These are phyloP conservation scores for Pangasius larnaudii DNA, from an alignment of 2,797 vertebrate genomes.

Conservation along the genomic window DNA sequence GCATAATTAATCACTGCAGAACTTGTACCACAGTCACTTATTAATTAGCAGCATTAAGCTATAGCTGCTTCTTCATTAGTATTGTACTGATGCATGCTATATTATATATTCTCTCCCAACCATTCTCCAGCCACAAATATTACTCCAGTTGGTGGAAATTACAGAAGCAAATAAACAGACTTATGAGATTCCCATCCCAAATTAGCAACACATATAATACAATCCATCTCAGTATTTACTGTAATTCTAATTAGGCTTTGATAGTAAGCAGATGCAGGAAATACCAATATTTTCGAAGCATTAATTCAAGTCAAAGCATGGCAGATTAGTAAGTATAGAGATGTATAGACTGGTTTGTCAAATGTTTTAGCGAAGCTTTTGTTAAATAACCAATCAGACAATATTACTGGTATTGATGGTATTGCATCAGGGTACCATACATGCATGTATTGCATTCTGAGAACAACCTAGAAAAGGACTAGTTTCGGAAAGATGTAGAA, in stretches of 20 bases:
- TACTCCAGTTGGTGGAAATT: constrained; percentile 75
- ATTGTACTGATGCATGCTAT: constrained; percentile 34
- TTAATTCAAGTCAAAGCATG: constrained; percentile 33
- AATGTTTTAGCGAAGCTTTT: background rate
- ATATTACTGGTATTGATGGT: background rate
- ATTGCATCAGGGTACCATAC: background rate
- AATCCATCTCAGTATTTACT: constrained; percentile 67
- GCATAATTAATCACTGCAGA: background rate
- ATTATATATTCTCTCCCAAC: constrained; percentile 1
- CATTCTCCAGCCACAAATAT: constrained; percentile 66
- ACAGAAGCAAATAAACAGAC: constrained; percentile 74
- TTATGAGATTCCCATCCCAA: constrained; percentile 68
- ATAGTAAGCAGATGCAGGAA: constrained; percentile 71
- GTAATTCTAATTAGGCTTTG: constrained; percentile 67
- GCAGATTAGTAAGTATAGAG: background rate
- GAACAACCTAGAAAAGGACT: background rate
- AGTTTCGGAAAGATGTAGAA: constrained; percentile 27
- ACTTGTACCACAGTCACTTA: too few relatives aligned
- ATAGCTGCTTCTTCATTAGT: background rate
- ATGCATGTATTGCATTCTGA: background rate
- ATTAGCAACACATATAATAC: constrained; percentile 68
- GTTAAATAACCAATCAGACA: background rate
- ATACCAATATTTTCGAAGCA: constrained; percentile 64
- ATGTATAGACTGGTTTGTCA: background rate
- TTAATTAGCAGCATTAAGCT: background rate